Evolutionary conservation across 2,113 vertebrate genomes (phyloP).

Genomic region (Marmota flaviventris): DNA sequence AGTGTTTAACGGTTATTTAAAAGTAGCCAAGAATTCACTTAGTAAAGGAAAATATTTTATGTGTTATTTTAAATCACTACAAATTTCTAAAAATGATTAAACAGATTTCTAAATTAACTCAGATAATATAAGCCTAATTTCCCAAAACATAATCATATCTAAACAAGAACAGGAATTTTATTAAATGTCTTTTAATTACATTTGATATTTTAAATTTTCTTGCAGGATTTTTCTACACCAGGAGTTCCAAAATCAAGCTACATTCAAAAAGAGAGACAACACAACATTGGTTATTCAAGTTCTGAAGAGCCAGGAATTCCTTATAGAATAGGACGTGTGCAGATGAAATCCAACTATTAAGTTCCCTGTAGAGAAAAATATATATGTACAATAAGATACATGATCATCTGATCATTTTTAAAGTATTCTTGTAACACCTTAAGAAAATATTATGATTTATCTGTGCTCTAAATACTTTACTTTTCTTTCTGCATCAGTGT

Average conservation of each 20-base stretch:
- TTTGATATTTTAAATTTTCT: constrained; percentile 69
- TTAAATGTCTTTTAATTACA: constrained; percentile 38
- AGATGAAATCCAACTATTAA: constrained; percentile 57
- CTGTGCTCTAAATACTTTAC: neutral
- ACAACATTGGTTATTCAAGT: neutral
- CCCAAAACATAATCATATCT: neutral
- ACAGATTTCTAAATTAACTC: constrained; percentile 47
- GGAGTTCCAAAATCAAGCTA: neutral
- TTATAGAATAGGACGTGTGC: neutral
- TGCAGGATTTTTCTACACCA: constrained; percentile 56
- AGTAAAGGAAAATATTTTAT: constrained; percentile 36
- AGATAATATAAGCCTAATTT: constrained; percentile 11
- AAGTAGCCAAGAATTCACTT: constrained; percentile 38
- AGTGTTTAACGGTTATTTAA: constrained; percentile 9
- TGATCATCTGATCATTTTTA: neutral
- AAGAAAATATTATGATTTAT: neutral
- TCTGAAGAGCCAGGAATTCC: neutral
- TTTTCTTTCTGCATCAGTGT: constrained; percentile 25
- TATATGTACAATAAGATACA: neutral
- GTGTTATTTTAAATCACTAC: constrained; percentile 45
- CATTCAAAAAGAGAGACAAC: constrained; percentile 48
- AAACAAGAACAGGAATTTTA: constrained; percentile 10
- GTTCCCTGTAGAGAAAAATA: neutral
- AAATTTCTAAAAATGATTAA: constrained; percentile 2
- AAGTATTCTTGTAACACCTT: neutral